Evolutionary conservation across 2,113 vertebrate genomes (phyloP).

Genomic region (Calidris pygmaea): DNA sequence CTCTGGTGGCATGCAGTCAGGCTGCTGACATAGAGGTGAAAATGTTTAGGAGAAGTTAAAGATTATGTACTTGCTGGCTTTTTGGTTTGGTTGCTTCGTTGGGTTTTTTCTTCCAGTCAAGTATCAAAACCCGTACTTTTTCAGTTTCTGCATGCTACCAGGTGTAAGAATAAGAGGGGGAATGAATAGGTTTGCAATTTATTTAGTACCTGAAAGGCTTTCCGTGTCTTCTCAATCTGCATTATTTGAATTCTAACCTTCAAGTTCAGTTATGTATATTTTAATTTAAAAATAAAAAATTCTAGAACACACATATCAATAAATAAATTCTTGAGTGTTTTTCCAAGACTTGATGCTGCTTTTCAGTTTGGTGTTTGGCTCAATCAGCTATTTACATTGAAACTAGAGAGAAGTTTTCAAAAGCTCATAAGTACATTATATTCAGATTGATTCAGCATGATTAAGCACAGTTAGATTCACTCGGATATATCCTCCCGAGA

Average conservation of each 20-base stretch:
- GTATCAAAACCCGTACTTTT: rapidly evolving
- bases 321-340: not conserved
- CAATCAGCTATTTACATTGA: not conserved
- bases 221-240: not conserved
- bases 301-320: not conserved
- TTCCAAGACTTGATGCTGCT: not conserved
- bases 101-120: not conserved
- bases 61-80: not conserved
- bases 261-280: not conserved
- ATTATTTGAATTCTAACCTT: not conserved
- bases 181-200: not conserved
- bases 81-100: not conserved
- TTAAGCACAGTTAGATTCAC: not conserved
- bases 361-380: not conserved
- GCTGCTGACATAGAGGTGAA: not conserved
- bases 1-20: rapidly evolving
- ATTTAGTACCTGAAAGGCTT: not conserved
- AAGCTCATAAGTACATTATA: not conserved
- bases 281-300: not conserved
- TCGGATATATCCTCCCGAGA: not conserved
- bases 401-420: not conserved
- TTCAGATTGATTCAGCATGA: not conserved
- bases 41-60: not conserved
- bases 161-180: not conserved
- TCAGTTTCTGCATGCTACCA: not conserved